Base-by-base conservation (phyloP, 2,113 vertebrate genomes). In the Rissa tridactyla region DNA sequence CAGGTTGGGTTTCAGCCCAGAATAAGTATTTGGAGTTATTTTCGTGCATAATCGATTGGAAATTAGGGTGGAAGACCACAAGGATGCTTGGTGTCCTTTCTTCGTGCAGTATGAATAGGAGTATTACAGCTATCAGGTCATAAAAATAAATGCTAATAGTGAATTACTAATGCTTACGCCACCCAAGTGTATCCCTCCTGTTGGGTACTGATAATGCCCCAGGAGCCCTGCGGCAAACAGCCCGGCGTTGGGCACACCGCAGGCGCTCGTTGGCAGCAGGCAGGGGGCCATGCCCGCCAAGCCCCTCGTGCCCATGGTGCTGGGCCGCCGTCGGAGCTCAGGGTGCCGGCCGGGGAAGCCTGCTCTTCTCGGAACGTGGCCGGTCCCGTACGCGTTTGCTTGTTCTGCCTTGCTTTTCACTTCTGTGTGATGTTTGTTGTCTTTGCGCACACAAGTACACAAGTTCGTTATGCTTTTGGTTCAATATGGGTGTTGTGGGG, bases 311-410 rank as follows among this genome's bases (percentile, higher is more conserved):
- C 57, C 52, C 9, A 0, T 10, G 6, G 46, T 22, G 19, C 61
- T 70, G 44, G 15, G 7, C 46, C 16, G 5, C 4, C 20, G 38
- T 57, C 25, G 6, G 42, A 58, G 17, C 52, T 76, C 13, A 1
- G 64, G 27, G 38, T 2, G 3, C 80, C 52, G 21, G 65, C 42
- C 3, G 5, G n/a, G 65, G 71, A 25, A n/a, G 44, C 2, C 0
- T 16, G 13, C 49, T 44, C n/a, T 30, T 70, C 85, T 92, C 44
- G 14, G 9, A 5, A 18, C 0, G 0, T 3, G 9, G 9, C 23
- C 0, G 0, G 44, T 70, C n/a, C 40, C 19, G 40, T 44, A 4
- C 0, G 1, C 9, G 6, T 69, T 65, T 17, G 49, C 27, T 18
- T 34, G 27, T 38, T 70, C 15, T 55, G 40, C 69, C 12, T 18